A percentile compares a stretch with the other conserved stretches of the same genome.
These are phyloP conservation scores for Mylabris phalerata DNA, from an alignment of 1,140 invertebrate species.

Conservation along the genomic window DNA sequence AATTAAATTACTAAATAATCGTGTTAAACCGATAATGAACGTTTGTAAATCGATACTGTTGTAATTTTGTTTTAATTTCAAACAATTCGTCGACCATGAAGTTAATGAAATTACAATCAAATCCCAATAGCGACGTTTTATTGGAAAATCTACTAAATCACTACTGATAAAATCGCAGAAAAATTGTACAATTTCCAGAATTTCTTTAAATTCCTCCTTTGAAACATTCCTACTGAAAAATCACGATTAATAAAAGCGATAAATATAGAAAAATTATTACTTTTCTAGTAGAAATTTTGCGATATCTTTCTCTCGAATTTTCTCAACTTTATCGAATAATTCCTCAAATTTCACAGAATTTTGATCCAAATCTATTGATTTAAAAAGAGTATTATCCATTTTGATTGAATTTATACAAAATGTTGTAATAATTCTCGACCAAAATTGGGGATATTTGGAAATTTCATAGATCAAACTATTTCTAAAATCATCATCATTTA, in stretches of 20 bases:
- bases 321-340: slow-evolving; percentile 27
- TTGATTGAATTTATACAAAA: no score
- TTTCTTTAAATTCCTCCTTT: slow-evolving; percentile 39
- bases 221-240: slow-evolving; percentile 38
- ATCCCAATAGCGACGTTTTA: slow-evolving; percentile 53
- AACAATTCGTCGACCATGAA: slow-evolving; percentile 49
- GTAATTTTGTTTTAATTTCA: slow-evolving; percentile 22
- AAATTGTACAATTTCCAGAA: slow-evolving; percentile 42
- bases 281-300: slow-evolving; percentile 21
- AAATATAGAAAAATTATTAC: slow-evolving; percentile 4
- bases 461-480: no score
- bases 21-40: slow-evolving; percentile 46
- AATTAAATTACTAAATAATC: slow-evolving; percentile 46
- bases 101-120: slow-evolving; percentile 56
- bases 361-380: no score
- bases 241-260: neutral
- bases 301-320: slow-evolving; percentile 20
- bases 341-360: slow-evolving; percentile 25
- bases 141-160: slow-evolving; percentile 40
- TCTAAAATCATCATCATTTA: no score
- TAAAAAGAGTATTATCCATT: no score
- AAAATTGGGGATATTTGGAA: no score
- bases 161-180: slow-evolving; percentile 35
- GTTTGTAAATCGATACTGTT: slow-evolving; percentile 39
- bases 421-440: no score